These are phyloP conservation scores for Drosophila picticornis DNA, from an alignment of 2,888 invertebrate genomes.

Conservation along the genomic window DNA sequence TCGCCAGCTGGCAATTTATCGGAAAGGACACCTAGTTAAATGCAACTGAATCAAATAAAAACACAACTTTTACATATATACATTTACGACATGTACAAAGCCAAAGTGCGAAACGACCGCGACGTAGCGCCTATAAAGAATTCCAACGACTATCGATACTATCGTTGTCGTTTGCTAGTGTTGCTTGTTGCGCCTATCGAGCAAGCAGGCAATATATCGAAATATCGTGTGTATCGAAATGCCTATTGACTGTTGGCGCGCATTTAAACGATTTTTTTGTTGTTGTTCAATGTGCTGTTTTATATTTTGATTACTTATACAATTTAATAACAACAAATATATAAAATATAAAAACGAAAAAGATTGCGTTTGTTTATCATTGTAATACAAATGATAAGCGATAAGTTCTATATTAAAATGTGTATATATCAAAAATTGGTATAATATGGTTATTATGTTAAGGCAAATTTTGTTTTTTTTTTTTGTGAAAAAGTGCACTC, in stretches of 20 bases:
- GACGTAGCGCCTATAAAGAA: constrained; percentile 22
- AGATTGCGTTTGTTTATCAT: constrained; percentile 56
- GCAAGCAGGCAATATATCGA: background rate
- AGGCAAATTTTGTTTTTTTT: constrained; percentile 68
- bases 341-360: constrained; percentile 29
- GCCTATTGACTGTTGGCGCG: constrained; percentile 23
- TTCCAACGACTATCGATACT: constrained; percentile 34
- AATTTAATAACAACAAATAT: constrained; percentile 61
- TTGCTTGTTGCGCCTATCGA: constrained; percentile 5
- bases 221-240: too few relatives aligned
- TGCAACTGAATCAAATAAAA: background rate
- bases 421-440: constrained; percentile 77
- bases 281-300: constrained; percentile 39
- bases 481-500: constrained; percentile 83
- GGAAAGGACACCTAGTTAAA: background rate
- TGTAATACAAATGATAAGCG: constrained; percentile 58
- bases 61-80: constrained; percentile 3
- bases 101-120: constrained; percentile 31
- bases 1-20: constrained; percentile 23
- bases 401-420: constrained; percentile 59
- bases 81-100: background rate
- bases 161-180: constrained; percentile 8
- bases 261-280: constrained; percentile 9
- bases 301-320: constrained; percentile 46
- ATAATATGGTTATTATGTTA: constrained; percentile 76